A percentile compares a stretch with the other conserved stretches of the same genome.
Conservation (phyloP, 2,113 vertebrate genomes). For the Labeo catla region DNA sequence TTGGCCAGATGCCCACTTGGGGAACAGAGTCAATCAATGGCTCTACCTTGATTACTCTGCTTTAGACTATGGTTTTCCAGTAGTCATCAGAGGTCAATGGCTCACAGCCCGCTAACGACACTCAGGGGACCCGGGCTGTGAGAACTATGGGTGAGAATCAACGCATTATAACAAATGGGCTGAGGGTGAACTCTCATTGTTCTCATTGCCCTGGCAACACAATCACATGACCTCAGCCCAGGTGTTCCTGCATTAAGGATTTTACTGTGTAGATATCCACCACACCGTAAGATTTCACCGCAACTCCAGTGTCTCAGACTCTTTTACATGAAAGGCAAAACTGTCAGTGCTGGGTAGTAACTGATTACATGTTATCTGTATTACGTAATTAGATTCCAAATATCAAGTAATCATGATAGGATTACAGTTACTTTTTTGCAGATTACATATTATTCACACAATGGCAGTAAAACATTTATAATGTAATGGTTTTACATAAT, state of each 20-base stretch:
- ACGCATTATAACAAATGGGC: conserved; percentile 79
- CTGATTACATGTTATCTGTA: too few relatives aligned
- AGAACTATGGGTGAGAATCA: conserved; percentile 73
- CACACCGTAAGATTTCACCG: conserved; percentile 6
- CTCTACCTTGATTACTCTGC: conserved; percentile 67
- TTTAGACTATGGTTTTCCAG: conserved; percentile 69
- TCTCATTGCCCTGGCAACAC: conserved; percentile 68
- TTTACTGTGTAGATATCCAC: conserved; percentile 32
- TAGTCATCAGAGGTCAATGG: conserved; percentile 79
- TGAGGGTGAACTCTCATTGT: conserved; percentile 73
- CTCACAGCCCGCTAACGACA: conserved; percentile 78
- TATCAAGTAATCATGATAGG: too few relatives aligned
- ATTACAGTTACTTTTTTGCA: too few relatives aligned
- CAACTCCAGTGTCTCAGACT: neutral
- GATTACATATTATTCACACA: too few relatives aligned
- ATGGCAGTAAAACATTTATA: too few relatives aligned
- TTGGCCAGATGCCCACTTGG: conserved; percentile 40
- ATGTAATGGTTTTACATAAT: too few relatives aligned
- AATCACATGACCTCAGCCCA: conserved; percentile 68
- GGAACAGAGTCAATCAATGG: conserved; percentile 67
- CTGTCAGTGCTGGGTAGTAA: too few relatives aligned
- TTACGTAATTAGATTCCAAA: too few relatives aligned
- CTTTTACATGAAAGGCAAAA: neutral
- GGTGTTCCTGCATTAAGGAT: conserved; percentile 66
- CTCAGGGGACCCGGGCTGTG: conserved; percentile 63